Base-by-base conservation (phyloP, 2,113 vertebrate species). In the Daphoenositta chrysoptera region DNA sequence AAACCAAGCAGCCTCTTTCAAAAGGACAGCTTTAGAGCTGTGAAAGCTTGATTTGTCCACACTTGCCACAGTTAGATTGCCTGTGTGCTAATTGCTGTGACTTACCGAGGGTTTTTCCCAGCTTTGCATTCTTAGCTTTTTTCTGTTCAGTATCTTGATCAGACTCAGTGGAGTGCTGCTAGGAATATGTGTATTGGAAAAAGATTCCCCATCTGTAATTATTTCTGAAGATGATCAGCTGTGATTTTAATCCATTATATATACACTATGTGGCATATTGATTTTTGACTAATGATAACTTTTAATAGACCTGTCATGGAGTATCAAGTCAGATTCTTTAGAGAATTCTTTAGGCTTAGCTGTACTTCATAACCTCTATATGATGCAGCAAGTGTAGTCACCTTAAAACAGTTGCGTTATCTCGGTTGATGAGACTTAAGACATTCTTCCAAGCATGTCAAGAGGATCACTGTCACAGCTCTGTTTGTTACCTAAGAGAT, bases 241-340 rank as follows among this genome's bases (percentile, higher is more conserved):
- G 54, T 69, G 73, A 64, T 96, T 93, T 91, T 96, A 94, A 85
- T 87, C 60, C 23, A n/a, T 93, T 94, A 13, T 83, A 83, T 94
- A 87, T 48, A 68, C 35, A 68, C 35, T 79, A 56, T 26, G 48
- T 71, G 37, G 24, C 50, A 31, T 93, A 94, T 93, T 96, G 94
- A 91, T 97, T 95, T 97, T 90, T 57, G 45, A 85, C 85, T 97
- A 87, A 93, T 71, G 70, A 68, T 64, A 91, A 85, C 87, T 96
- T 96, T 90, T 94, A 94, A 91, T 93, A 78, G 92, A 82, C 78
- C 94, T 95, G 90, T 89, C 93, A 79, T 69, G 81, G 70, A 83
- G 45, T 93, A 87, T 91, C 78, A 95, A 90, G 44, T 93, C 82
- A 76, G 61, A 76, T 90, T 89, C 94, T 94, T 82, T n/a, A 75